These are phyloP conservation scores for Lathronympha strigana DNA, from an alignment of 2,888 invertebrate genomes.

Conservation along the genomic window DNA sequence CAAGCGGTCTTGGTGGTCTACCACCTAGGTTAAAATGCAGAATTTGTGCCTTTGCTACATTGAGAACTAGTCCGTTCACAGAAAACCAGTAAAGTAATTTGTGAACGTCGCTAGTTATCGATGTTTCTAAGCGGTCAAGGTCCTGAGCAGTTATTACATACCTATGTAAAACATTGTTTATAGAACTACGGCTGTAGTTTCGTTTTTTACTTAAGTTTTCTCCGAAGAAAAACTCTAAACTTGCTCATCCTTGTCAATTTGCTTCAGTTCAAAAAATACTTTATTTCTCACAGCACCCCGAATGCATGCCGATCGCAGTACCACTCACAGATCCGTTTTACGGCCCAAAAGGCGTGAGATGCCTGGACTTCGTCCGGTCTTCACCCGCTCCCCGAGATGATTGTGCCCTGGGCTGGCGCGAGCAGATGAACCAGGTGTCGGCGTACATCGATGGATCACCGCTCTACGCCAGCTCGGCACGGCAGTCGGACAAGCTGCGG, in stretches of 20 bases:
- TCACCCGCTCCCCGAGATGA: conserved; percentile 91
- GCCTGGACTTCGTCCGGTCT: conserved; percentile 93
- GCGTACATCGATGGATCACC: conserved; percentile 92
- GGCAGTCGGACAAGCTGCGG: conserved; percentile 89
- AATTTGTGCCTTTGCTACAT: too few species aligned
- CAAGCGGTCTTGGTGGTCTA: too few species aligned
- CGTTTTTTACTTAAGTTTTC: too few species aligned
- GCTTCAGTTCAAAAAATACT: background rate
- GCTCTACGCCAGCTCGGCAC: conserved; percentile 90
- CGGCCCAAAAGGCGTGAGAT: conserved; percentile 87
- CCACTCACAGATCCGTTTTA: conserved; percentile 89
- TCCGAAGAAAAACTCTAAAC: too few species aligned
- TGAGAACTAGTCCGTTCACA: too few species aligned
- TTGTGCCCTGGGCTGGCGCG: conserved; percentile 92
- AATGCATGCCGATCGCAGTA: conserved; percentile 92
- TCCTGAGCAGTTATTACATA: too few species aligned
- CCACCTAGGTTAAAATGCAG: too few species aligned
- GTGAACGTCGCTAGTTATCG: too few species aligned
- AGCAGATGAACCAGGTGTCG: conserved; percentile 93
- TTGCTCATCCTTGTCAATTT: background rate
- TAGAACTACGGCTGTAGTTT: too few species aligned
- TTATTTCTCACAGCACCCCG: conserved; percentile 87
- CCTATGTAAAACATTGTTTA: too few species aligned
- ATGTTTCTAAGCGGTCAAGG: too few species aligned
- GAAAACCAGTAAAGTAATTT: too few species aligned